A percentile compares a stretch with the other conserved stretches of the same genome.
These are phyloP conservation scores for Nibea albiflora DNA, from an alignment of 2,113 vertebrate species.

Conservation along the genomic window DNA sequence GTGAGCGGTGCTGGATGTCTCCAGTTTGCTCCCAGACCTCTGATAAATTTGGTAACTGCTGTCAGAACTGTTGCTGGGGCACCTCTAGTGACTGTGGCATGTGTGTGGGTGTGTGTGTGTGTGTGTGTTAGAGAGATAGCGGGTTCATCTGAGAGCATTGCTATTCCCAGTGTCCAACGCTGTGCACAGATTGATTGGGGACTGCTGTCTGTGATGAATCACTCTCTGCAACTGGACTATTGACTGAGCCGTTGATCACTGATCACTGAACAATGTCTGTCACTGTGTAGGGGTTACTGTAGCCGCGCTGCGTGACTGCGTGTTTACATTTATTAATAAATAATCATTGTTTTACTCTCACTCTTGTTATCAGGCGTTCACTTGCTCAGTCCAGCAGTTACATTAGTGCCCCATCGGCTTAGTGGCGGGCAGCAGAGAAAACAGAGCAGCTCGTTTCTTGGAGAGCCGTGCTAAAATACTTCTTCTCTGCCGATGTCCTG, in stretches of 20 bases:
- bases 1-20: constrained; percentile 40
- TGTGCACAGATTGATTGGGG: constrained; percentile 62
- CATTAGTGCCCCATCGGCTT: constrained; percentile 34
- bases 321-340: constrained; percentile 38
- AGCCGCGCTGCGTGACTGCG: constrained; percentile 21
- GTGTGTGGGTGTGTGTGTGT: neutral
- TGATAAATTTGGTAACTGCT: constrained; percentile 62
- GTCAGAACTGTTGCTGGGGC: constrained; percentile 38
- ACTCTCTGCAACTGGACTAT: constrained; percentile 35
- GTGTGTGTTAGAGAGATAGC: constrained; percentile 36
- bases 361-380: constrained; percentile 35
- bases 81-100: constrained; percentile 47
- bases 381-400: constrained; percentile 26
- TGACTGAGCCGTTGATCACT: constrained; percentile 44
- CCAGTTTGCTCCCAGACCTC: constrained; percentile 34
- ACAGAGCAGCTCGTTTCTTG: neutral
- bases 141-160: constrained; percentile 18
- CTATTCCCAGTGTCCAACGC: constrained; percentile 50
- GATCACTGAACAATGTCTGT: constrained; percentile 57
- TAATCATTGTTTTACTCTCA: constrained; percentile 29
- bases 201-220: constrained; percentile 64
- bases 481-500: constrained; percentile 9
- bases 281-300: constrained; percentile 12
- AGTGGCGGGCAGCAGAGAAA: constrained; percentile 3
- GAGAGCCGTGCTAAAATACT: constrained; percentile 18